Evolutionary conservation across 2,888 invertebrate genomes (phyloP), one percentile per base, ranked within the genome.

Genomic region (Carterocephalus palaemon): DNA sequence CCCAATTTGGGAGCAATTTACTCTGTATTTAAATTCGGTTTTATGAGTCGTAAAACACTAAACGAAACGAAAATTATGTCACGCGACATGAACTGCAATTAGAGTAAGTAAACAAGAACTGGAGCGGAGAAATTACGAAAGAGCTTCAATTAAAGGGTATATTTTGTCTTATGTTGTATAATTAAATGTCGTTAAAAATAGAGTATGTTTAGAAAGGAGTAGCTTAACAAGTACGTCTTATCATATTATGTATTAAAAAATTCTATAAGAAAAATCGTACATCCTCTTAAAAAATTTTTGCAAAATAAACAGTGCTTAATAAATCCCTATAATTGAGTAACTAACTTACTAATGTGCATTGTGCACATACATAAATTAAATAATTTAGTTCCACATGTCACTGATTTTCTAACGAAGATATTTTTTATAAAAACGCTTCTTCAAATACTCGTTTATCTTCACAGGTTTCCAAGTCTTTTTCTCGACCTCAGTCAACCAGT

Each of bases 401-500:
- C 34, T 8, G 5, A 20, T 34, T 33, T 16, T 29, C 67, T 52
- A 58, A 36, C 23, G 52, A 52, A 60, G 57, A 51, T 70, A 69
- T 46, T 75, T 73, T 48, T 71, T 52, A 1, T 32, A 28, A 36
- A 37, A 46, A 29, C 52, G 57, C 39, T 57, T 75, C 47, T 77
- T 80, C 22, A 62, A 53, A 49, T 70, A 70, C 48, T 70, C 67
- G 15, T 67, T 66, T 24, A 59, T 58, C 48, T 70, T 70, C 5
- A 29, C 10, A 20, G 56, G 50, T 45, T 64, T 57, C 3, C 57
- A 29, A 15, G 43, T 51, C n/a, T 56, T 71, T 2, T 71, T 64
- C 51, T 73, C 68, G 9, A 67, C 65, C 40, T 64, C 65, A 42
- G 67, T 74, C n/a, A 69, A 48, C 76, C 78, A 79, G 33, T 72